Evolutionary conservation across 2,113 vertebrate species (phyloP).

Genomic region (Rhizomys pruinosus): DNA sequence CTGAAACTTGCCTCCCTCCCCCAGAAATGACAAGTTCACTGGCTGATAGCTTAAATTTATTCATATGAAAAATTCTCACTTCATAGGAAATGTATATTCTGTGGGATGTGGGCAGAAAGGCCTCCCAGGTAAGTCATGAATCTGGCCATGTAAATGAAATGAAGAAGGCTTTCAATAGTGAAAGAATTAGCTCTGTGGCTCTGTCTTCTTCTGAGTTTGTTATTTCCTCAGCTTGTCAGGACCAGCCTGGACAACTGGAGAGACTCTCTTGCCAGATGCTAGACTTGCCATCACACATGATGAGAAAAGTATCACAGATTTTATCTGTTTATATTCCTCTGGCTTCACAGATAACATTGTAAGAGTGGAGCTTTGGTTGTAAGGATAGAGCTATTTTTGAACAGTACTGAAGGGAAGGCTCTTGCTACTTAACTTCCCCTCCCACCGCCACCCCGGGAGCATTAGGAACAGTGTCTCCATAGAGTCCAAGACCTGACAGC

Average conservation of each 20-base stretch:
- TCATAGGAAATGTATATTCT: neutral
- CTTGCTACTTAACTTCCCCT: neutral
- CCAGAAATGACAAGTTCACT: neutral
- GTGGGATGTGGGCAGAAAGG: too few relatives aligned
- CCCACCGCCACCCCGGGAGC: neutral
- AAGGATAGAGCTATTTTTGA: conserved; percentile 61
- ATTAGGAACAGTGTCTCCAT: neutral
- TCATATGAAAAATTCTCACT: neutral
- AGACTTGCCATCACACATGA: neutral
- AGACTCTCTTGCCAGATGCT: neutral
- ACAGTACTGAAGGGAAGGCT: neutral
- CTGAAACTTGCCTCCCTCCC: neutral
- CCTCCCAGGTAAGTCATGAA: neutral
- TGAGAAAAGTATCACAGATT: neutral
- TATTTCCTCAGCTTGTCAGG: neutral
- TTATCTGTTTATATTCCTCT: neutral
- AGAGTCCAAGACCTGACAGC: neutral
- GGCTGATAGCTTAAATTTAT: conserved; percentile 20
- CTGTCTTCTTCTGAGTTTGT: neutral
- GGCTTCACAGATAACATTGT: conserved; percentile 11
- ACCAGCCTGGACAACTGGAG: neutral
- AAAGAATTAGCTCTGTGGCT: neutral
- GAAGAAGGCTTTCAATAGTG: neutral
- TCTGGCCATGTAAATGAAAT: neutral
- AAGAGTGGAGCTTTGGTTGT: conserved; percentile 37